phyloP scores from a whole-genome alignment of 2,797 vertebrate genomes.

The Remorina albescens region DNA sequence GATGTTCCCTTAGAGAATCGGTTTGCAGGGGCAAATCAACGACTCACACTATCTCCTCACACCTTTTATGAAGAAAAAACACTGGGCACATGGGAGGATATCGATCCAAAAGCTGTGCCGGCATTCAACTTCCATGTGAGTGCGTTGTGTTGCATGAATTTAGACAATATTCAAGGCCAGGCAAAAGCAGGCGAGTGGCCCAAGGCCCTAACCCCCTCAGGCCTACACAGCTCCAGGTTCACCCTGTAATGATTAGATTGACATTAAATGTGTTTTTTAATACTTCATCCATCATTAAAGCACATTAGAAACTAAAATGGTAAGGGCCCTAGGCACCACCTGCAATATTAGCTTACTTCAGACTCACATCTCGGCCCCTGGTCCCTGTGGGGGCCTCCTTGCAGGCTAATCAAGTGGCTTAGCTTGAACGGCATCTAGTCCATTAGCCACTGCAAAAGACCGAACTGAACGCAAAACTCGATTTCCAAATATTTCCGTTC shows the following conservation, averaged over 20 bases:
- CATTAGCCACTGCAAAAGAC: slow-evolving; percentile 5
- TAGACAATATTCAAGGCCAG: slow-evolving; percentile 2
- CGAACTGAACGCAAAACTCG: neutral
- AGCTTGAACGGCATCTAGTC: neutral
- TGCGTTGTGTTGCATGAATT: neutral
- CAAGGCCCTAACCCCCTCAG: neutral
- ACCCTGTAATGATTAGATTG: neutral
- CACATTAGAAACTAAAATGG: slow-evolving; percentile 6
- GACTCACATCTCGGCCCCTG: neutral
- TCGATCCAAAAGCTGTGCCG: neutral
- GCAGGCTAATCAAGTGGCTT: neutral
- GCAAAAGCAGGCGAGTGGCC: neutral
- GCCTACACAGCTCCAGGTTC: neutral
- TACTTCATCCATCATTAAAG: slow-evolving; percentile 2
- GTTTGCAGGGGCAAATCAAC: slow-evolving; percentile 16
- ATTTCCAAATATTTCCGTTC: slow-evolving; percentile 33
- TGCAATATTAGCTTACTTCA: neutral
- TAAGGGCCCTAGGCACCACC: neutral
- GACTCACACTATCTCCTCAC: neutral
- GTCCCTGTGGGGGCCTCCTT: neutral
- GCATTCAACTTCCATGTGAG: neutral
- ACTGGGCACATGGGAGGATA: neutral
- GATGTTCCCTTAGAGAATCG: slow-evolving; percentile 19
- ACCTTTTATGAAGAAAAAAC: neutral
- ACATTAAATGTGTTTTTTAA: neutral